Base-by-base conservation (phyloP, 2,113 vertebrate species). In the Podarcis cretensis region DNA sequence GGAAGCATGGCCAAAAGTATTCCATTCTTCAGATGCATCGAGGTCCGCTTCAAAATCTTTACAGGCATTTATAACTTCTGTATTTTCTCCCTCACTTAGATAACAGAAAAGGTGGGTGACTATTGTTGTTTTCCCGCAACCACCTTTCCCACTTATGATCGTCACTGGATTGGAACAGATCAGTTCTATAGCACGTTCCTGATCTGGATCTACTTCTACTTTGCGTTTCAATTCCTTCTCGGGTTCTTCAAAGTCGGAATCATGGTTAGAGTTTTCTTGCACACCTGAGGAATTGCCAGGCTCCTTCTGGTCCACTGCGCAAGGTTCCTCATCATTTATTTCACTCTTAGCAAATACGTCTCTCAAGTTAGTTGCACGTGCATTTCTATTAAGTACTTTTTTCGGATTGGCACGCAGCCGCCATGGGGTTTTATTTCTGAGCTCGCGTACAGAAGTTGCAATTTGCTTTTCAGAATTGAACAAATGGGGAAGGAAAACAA, bases 101-200 rank as follows among this genome's bases (percentile, higher is more conserved):
- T 96, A 92, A 30, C 93, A 94, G 79, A 98, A 97, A 78, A 98
- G 96, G 68, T 5, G 90, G 87, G 97, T 98, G 43, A 98, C 97
- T 68, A 98, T 92, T 1, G 98, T 98, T 83, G 98, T 98, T 94
- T 98, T 98, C 43, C 98, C 98, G 90, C 97, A 98, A 23, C 98
- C 98, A 6, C 97, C 98, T 92, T 98, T 98, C 43, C 98, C 98
- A 86, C 98, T 98, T 89, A 98, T 94, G 86, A 98, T 90, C 0
- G 98, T 98, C 85, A 98, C 96, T 8, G 98, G 95, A 86, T 98
- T 98, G 83, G 93, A 90, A 87, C 98, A 98, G 75, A 98, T 97
- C 96, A 97, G 97, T 88, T 96, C 40, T 73, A 97, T 21, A 65
- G 98, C 98, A 32, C 71, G 92, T 76, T 96, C 69, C 57, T 98